Conservation (phyloP, 2,113 vertebrate species). For the Panthera tigris region DNA sequence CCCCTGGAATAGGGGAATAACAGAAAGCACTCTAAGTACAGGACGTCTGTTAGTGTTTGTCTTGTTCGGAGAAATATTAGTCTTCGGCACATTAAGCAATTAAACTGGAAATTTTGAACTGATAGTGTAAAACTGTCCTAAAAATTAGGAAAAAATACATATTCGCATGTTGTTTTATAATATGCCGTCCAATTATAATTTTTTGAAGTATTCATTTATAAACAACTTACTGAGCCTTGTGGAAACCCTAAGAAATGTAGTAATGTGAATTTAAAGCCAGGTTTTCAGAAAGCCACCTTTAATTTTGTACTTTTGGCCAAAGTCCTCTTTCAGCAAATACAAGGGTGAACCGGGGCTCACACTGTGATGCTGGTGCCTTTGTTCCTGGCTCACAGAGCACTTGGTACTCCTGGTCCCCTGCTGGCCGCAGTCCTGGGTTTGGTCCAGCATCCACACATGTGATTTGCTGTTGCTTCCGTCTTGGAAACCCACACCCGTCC, state of each 20-base stretch:
- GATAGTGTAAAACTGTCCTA: not conserved
- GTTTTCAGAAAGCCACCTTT: slow-evolving; percentile 26
- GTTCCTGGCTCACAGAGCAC: not conserved
- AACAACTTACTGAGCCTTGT: not conserved
- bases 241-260: not conserved
- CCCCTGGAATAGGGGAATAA: not conserved
- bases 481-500: not conserved
- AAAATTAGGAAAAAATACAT: not conserved
- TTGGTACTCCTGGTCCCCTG: not conserved
- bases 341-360: not conserved
- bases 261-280: not conserved
- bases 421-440: not conserved
- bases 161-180: not conserved
- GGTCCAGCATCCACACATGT: not conserved
- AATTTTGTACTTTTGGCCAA: not conserved
- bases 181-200: not conserved
- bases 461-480: not conserved
- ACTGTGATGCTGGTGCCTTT: not conserved
- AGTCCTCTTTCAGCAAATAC: not conserved
- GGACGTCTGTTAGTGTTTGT: not conserved
- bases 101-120: not conserved
- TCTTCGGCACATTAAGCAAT: not conserved
- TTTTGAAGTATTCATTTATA: not conserved
- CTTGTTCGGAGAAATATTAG: not conserved
- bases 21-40: not conserved